Evolutionary conservation across 2,888 invertebrate species (phyloP), one percentile per base, ranked within the genome.

Genomic region (Carabus problematicus): DNA sequence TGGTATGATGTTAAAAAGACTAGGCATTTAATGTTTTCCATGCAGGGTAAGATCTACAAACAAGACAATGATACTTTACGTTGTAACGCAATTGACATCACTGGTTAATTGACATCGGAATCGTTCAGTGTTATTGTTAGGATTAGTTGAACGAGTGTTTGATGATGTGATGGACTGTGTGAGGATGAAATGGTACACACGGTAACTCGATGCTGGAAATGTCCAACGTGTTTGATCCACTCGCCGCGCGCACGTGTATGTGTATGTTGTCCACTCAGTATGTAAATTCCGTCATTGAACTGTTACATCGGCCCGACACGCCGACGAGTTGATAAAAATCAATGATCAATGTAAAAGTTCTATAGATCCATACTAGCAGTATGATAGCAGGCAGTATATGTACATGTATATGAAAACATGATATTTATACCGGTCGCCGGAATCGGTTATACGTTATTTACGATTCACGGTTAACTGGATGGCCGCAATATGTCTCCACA

Each of bases 401-500:
- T 55, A 69, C 62, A 69, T 56, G n/a, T n/a, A 69, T 62, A 61
- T 69, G 69, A 62, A 29, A 69, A 69, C 69, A 69, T 69, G 62
- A 69, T 69, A 69, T 69, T 69, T 69, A 69, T 69, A 45, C 69
- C 61, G 67, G 9, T 11, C 41, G 41, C 60, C 60, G 43, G 69
- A 69, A 69, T 69, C 69, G 69, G 69, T 69, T 69, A 70, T 66
- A 68, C 70, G 72, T 73, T 72, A 73, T 73, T 73, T 73, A 72
- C 73, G 72, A 72, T 73, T 72, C 71, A 71, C 72, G 71, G 68
- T 70, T 68, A 61, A 59, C 68, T 71, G 72, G 63, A 72, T 73
- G 71, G 49, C 69, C 72, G 60, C 71, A 72, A 72, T 73, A 72
- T 72, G 71, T 71, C 72, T 72, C 66, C 72, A 63, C 64, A 59